Evolutionary conservation across 2,113 vertebrate species (phyloP), one percentile per base, ranked within the genome.

Genomic region (Alosa alosa): DNA sequence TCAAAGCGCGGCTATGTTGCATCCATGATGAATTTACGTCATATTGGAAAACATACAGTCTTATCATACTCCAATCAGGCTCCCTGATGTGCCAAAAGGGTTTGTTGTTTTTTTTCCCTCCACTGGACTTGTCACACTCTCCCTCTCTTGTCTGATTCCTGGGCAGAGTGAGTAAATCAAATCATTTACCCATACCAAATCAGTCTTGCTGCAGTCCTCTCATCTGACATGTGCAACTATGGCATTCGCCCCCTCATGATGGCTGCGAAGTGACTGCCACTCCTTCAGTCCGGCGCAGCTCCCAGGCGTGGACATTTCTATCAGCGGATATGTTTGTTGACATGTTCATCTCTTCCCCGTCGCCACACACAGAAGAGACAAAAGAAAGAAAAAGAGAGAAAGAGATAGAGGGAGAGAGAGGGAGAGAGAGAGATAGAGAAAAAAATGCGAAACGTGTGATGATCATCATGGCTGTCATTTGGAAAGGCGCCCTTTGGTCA

Each of bases 381-480:
- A 10, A 64, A 50, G 45, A 86, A 86, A 78, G 6, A 68, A 72
- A 57, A 84, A 88, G 31, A 18, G 46, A 25, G 25, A 18, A 4
- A 44, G 4, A 2, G 41, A 44, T 0, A 44, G 41, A 44, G 41
- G 2, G 41, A 1, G 41, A 44, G 41, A 44, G 2, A 44, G 41
- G 2, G 41, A 44, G 41, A 44, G 41, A 44, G 41, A 44, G 41
- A 44, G 41, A 44, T 0, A 44, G 41, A 44, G 1, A 11, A 68
- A 72, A 47, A 86, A 88, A 49, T 11, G 39, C 72, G n/a, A 72
- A 31, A 47, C 0, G n/a, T 88, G 75, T 75, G 47, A 50, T 82
- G 87, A 82, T 72, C 85, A 88, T 88, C 82, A 88, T 82, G 81
- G 85, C 85, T 82, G 83, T 64, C 75, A 31, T 75, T 83, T 31